Evolutionary conservation across 2,797 vertebrate genomes (phyloP).

Genomic region (Moxostoma hubbsi): DNA sequence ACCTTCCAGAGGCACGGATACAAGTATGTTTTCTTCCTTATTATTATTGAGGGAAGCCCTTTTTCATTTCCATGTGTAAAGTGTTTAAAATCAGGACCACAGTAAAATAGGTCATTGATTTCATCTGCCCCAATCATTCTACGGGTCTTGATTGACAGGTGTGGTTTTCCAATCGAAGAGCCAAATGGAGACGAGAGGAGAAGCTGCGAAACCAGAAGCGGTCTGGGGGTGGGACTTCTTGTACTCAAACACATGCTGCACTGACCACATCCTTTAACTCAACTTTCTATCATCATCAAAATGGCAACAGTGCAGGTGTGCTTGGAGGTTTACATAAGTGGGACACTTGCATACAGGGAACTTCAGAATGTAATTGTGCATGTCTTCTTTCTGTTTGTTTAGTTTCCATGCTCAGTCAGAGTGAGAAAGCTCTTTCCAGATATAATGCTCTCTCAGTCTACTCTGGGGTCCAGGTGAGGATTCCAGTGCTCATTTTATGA

Average conservation of each 20-base stretch:
- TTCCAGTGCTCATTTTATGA: background rate
- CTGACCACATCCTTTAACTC: conserved; percentile 81
- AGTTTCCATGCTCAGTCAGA: conserved; percentile 84
- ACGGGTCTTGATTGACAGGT: conserved; percentile 19
- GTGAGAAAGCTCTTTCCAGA: conserved; percentile 80
- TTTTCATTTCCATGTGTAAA: too few species aligned
- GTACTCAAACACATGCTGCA: conserved; percentile 76
- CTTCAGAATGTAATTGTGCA: too few species aligned
- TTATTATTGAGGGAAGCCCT: too few species aligned
- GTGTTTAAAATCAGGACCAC: too few species aligned
- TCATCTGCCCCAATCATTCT: background rate
- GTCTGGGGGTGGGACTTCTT: conserved; percentile 77
- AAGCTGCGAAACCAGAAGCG: conserved; percentile 80
- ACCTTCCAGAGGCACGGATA: too few species aligned
- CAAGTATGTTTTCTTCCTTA: too few species aligned
- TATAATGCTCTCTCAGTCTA: conserved; percentile 82
- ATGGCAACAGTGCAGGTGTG: conserved; percentile 78
- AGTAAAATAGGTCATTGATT: too few species aligned
- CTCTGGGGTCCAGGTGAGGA: conserved; percentile 76
- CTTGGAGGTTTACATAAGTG: background rate
- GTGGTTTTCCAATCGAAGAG: conserved; percentile 84
- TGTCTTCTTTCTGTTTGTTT: conserved; percentile 20
- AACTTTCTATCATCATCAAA: conserved; percentile 81
- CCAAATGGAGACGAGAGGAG: conserved; percentile 86
- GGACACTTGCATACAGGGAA: background rate